Conservation (phyloP, 2,113 vertebrate genomes). For the Gorsachius goisagi region DNA sequence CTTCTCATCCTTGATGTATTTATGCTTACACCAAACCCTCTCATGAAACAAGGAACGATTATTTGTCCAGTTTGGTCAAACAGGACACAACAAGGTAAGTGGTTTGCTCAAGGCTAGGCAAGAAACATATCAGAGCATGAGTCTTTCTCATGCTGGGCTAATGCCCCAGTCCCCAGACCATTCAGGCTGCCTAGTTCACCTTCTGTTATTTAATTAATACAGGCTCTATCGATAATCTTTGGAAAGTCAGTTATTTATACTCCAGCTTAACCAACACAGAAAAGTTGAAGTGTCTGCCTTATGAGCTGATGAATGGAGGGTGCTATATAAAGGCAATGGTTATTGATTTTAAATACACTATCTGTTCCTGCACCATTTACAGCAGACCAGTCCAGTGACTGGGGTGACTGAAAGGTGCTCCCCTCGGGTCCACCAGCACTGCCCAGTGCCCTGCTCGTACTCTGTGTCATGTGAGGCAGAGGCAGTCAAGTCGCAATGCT, state of each 20-base stretch:
- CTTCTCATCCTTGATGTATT: background rate
- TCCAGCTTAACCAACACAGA: background rate
- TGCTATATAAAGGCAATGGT: background rate
- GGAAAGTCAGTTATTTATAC: background rate
- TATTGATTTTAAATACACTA: background rate
- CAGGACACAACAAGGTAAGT: background rate
- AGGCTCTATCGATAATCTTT: background rate
- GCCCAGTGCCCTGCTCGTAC: background rate
- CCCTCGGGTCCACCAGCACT: background rate
- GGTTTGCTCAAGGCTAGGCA: background rate
- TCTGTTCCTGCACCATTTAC: background rate
- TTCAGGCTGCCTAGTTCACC: background rate
- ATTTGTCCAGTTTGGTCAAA: background rate
- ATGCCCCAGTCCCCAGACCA: background rate
- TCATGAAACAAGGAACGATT: background rate
- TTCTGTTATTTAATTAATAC: background rate
- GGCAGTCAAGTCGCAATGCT: fast-evolving
- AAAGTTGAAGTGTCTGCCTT: background rate
- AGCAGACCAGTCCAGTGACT: background rate
- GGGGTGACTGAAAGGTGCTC: background rate
- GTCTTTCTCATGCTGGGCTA: background rate
- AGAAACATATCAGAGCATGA: background rate
- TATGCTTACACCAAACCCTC: background rate
- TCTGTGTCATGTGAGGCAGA: fast-evolving
- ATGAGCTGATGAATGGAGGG: background rate